These are phyloP conservation scores for Volucella inanis DNA, from an alignment of 2,888 invertebrate species.

Conservation along the genomic window DNA sequence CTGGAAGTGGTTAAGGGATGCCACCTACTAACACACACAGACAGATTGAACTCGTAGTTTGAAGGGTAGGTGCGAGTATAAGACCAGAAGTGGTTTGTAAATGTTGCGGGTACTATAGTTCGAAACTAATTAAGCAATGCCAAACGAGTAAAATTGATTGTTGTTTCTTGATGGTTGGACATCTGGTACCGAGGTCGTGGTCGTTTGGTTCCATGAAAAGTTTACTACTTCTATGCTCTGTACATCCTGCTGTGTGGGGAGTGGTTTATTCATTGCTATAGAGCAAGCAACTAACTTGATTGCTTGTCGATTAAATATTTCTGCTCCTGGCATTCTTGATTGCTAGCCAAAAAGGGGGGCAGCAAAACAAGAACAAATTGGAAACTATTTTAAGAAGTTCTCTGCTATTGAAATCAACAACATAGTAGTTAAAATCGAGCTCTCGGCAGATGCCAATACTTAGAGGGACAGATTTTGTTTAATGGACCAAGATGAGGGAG, in stretches of 20 bases:
- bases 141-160: slow-evolving; percentile 67
- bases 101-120: slow-evolving; percentile 44
- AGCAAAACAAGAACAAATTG: too few relatives aligned
- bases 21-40: too few relatives aligned
- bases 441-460: too few relatives aligned
- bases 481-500: too few relatives aligned
- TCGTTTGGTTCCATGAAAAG: slow-evolving; percentile 8
- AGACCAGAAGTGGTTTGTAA: slow-evolving; percentile 35
- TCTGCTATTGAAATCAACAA: too few relatives aligned
- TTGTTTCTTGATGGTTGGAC: slow-evolving; percentile 49
- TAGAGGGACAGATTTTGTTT: too few relatives aligned
- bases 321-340: too few relatives aligned
- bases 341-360: too few relatives aligned
- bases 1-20: slow-evolving; percentile 14
- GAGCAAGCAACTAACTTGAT: slow-evolving; percentile 29
- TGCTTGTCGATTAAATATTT: slow-evolving; percentile 27
- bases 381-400: too few relatives aligned
- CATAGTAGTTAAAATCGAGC: too few relatives aligned
- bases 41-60: too few relatives aligned
- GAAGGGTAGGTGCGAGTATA: neutral
- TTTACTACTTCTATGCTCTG: slow-evolving; percentile 1
- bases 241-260: neutral
- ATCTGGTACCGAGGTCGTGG: slow-evolving; percentile 50
- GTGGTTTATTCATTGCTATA: slow-evolving; percentile 36
- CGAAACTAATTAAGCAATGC: slow-evolving; percentile 72